A percentile compares a stretch with the other conserved stretches of the same genome.
These are phyloP conservation scores for Fistularia commersonii DNA, from an alignment of 2,797 vertebrate species.

Conservation along the genomic window DNA sequence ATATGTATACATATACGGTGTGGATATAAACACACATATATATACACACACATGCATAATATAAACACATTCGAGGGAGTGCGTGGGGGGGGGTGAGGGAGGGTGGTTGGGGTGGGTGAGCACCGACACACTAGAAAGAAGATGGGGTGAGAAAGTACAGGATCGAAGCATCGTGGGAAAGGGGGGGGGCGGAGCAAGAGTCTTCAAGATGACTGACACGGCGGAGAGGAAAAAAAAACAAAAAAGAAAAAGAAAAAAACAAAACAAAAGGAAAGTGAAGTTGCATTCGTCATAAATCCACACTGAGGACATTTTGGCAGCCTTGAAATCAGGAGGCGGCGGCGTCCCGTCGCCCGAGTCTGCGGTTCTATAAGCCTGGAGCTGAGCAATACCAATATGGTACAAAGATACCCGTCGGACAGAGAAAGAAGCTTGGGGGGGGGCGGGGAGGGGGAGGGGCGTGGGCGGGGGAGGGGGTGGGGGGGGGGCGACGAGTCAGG, in stretches of 20 bases:
- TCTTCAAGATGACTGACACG: conserved; percentile 51
- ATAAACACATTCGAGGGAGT: conserved; percentile 78
- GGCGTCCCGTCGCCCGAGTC: conserved; percentile 63
- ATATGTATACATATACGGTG: conserved; percentile 53
- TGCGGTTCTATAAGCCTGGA: conserved; percentile 74
- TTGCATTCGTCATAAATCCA: conserved; percentile 75
- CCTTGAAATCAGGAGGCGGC: conserved; percentile 66
- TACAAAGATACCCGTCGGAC: conserved; percentile 80
- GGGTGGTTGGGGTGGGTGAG: conserved; percentile 64
- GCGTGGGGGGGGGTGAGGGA: no score
- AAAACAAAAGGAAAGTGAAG: no score
- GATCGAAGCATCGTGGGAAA: conserved; percentile 63
- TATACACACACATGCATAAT: conserved; percentile 83
- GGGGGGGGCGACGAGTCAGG: no score
- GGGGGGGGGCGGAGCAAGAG: conserved; percentile 50
- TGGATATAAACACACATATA: conserved; percentile 83
- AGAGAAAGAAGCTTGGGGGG: conserved; percentile 69
- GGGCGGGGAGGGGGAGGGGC: no score
- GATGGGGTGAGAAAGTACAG: conserved; percentile 70
- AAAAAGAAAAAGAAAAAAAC: no score
- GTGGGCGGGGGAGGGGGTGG: no score
- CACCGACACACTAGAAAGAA: conserved; percentile 77
- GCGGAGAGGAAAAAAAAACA: no score
- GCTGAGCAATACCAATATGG: conserved; percentile 87
- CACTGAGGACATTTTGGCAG: conserved; percentile 74